Evolutionary conservation across 2,888 invertebrate species (phyloP).

Genomic region (Piscicola geometra): DNA sequence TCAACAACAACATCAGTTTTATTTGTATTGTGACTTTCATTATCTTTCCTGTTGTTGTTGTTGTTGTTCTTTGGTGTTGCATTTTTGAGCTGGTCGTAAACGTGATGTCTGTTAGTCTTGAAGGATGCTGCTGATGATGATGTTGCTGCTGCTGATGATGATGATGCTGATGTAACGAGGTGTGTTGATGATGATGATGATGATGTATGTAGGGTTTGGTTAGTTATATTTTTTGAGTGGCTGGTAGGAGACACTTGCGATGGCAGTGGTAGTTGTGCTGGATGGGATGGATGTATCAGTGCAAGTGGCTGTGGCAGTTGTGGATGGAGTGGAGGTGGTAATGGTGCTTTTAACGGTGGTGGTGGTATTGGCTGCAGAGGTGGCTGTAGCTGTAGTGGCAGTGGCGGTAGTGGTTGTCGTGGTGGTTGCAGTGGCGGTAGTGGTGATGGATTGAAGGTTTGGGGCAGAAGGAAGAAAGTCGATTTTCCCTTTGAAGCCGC

Average conservation of each 20-base stretch:
- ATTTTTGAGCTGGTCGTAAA: background rate
- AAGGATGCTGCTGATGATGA: background rate
- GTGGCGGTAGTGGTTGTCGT: background rate
- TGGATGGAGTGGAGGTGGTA: background rate
- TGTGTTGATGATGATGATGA: conserved; percentile 30
- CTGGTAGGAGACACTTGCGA: background rate
- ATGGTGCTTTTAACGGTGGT: background rate
- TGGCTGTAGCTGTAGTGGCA: background rate
- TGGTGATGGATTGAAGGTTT: background rate
- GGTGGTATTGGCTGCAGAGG: background rate
- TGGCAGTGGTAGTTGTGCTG: background rate
- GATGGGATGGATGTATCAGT: background rate
- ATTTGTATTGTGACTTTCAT: background rate
- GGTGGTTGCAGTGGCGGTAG: background rate
- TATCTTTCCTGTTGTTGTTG: background rate
- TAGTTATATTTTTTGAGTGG: background rate
- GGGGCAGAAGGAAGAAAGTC: background rate
- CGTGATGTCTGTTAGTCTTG: background rate
- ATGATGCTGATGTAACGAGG: conserved; percentile 8
- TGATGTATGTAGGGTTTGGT: conserved; percentile 6
- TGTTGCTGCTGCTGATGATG: background rate
- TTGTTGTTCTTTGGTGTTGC: background rate
- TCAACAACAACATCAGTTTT: background rate
- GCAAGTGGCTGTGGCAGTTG: background rate
- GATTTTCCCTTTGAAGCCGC: conserved; percentile 22